Base-by-base conservation (phyloP, 2,797 vertebrate species). In the Ficedula albicollis region DNA sequence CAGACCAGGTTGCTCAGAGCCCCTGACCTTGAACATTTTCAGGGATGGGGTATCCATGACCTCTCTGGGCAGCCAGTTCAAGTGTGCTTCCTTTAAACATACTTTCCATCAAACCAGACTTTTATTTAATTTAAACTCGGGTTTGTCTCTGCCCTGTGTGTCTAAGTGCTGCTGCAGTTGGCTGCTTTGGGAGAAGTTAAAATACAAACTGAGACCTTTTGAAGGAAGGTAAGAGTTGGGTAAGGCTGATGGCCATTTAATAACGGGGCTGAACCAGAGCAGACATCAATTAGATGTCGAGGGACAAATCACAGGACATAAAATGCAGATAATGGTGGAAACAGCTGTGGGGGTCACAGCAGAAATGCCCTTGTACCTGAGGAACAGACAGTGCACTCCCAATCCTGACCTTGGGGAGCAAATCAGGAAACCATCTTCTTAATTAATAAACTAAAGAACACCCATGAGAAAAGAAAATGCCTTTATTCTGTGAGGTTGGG, bases 401-500 rank as follows among this genome's bases (percentile, higher is more conserved):
- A 84, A 26, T 34, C 39, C 78, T 89, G 81, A 75, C 58, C 55
- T 59, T 36, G 39, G 51, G 70, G 46, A 95, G 44, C 39, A 79
- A 90, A 77, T 46, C 58, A 69, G 58, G 54, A 96, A 94, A 87
- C 43, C 79, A 94, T 59, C 90, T 79, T 92, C 76, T 94, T 77
- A 93, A 89, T 95, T 88, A 97, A 97, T 84, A 97, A 96, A 96
- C 93, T 96, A 89, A 96, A 90, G 75, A 96, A 96, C 95, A 96
- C 68, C 95, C 96, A 96, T 76, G 92, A 95, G 90, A 96, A 97
- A 97, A 93, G 87, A 97, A 96, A 97, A 96, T 86, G 91, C 93
- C 93, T 97, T 97, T 97, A 97, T 97, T 97, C 96, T 90, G 93
- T 94, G 90, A 95, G 93, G 88, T 77, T 94, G 87, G 95, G 93